A percentile compares a stretch with the other conserved stretches of the same genome.
phyloP scores from a whole-genome alignment of 2,113 vertebrate species.

The Diphyllodes magnificus region DNA sequence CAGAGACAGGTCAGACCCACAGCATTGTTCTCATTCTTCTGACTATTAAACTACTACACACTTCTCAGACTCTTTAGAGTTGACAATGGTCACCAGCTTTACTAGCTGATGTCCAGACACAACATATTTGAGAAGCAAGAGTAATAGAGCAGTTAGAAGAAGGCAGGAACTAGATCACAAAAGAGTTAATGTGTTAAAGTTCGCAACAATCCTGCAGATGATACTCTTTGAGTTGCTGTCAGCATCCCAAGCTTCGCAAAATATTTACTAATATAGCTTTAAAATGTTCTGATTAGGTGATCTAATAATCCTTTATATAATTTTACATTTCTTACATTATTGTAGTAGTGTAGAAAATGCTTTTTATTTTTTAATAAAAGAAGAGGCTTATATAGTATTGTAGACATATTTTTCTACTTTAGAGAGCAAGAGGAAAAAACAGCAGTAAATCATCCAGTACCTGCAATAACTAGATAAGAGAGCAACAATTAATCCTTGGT shows the following conservation, averaged over 20 bases:
- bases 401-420: not conserved
- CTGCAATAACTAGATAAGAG: slow-evolving; percentile 37
- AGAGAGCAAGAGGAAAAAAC: not conserved
- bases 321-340: not conserved
- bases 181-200: not conserved
- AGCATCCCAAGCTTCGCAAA: not conserved
- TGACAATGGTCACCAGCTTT: not conserved
- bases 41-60: not conserved
- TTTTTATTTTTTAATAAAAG: not conserved
- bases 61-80: not conserved
- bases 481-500: slow-evolving; percentile 29
- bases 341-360: not conserved
- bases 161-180: not conserved
- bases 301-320: not conserved
- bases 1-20: not conserved
- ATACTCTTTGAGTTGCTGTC: not conserved
- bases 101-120: not conserved
- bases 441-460: slow-evolving; percentile 14
- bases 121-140: not conserved
- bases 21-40: not conserved
- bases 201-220: rapidly evolving
- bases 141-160: not conserved
- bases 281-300: not conserved
- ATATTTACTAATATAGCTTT: not conserved
- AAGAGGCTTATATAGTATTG: not conserved